Evolutionary conservation across 2,113 vertebrate species (phyloP).

Genomic region (Steatornis caripensis): DNA sequence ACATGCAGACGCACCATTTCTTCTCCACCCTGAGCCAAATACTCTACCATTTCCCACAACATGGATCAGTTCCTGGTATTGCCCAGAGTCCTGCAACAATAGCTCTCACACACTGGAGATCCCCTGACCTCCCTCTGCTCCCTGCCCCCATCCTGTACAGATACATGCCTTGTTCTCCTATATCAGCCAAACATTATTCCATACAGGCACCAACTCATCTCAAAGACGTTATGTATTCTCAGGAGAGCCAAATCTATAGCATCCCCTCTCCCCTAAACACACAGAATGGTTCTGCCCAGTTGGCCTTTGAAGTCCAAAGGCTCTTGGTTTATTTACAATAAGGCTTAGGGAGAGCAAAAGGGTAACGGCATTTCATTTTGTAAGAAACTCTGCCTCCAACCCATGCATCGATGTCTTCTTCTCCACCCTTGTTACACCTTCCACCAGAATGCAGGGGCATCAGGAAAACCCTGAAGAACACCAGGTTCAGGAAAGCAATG

Average conservation of each 20-base stretch:
- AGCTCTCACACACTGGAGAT: neutral
- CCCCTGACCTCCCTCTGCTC: neutral
- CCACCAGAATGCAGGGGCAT: neutral
- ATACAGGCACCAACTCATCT: neutral
- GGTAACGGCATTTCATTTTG: neutral
- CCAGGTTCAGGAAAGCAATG: neutral
- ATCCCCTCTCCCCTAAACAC: neutral
- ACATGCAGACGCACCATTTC: neutral
- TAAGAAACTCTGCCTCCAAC: neutral
- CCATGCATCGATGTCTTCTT: neutral
- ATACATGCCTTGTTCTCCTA: neutral
- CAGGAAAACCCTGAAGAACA: neutral
- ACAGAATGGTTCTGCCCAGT: neutral
- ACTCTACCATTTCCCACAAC: neutral
- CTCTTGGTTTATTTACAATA: neutral
- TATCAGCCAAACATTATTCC: neutral
- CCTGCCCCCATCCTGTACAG: neutral
- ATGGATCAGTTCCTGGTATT: neutral
- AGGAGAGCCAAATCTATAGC: neutral
- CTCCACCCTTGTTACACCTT: neutral
- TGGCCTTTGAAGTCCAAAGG: neutral
- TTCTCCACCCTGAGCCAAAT: neutral
- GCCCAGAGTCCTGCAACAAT: neutral
- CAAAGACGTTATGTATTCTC: neutral
- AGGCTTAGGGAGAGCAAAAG: neutral